These are phyloP conservation scores for Cryptocheilus praepositus DNA, from an alignment of 2,888 invertebrate species.

Conservation along the genomic window DNA sequence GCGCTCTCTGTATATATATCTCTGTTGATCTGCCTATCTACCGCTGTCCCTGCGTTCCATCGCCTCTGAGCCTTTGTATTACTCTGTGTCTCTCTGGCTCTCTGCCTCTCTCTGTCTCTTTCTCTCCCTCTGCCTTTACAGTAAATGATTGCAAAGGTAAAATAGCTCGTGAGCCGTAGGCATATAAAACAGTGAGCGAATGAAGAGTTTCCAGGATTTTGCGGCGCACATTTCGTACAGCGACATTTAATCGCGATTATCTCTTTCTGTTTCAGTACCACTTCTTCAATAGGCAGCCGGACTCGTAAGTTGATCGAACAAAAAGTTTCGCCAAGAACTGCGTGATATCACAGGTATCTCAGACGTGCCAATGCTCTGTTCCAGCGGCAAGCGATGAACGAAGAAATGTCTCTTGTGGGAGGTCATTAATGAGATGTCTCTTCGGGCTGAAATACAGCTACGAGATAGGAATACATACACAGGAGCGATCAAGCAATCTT, in stretches of 20 bases:
- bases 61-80: neutral
- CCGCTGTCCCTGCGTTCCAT: conserved; percentile 10
- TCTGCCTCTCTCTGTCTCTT: conserved; percentile 10
- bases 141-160: neutral
- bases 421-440: no score
- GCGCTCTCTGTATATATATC: neutral
- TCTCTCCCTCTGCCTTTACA: neutral
- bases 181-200: neutral
- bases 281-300: conserved; percentile 67
- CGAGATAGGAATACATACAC: no score
- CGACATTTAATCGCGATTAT: conserved; percentile 24
- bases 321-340: neutral
- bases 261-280: conserved; percentile 73
- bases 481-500: no score
- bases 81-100: conserved; percentile 17
- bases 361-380: neutral
- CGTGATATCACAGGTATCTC: neutral
- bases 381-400: no score
- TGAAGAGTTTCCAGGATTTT: neutral
- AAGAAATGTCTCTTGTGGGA: no score
- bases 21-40: conserved; percentile 2
- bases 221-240: no score
- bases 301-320: conserved; percentile 28
- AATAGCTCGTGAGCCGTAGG: conserved; percentile 26
- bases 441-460: no score